Evolutionary conservation across 23 tunicate species (phyloP), one percentile per base, ranked within the genome.

Genomic region (Pegea sp.): DNA sequence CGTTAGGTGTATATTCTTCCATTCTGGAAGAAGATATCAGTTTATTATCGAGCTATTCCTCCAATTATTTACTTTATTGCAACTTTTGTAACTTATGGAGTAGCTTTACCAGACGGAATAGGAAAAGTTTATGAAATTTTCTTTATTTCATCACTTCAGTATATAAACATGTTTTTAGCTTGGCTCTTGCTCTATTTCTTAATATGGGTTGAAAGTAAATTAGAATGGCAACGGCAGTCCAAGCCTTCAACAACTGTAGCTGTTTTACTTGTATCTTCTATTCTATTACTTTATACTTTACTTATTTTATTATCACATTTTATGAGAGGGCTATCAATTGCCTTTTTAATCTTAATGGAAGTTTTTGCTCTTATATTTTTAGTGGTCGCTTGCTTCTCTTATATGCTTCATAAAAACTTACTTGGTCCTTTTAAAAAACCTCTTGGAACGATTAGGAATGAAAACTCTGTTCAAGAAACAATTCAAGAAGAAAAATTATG

Each of bases 11-110:
- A 38, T 64, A 58, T 84, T 43, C 53, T 89, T 29, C 98, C 98
- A 28, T 65, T 89, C 48, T 89, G 98, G 98, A 70, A 62, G 48
- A 73, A 66, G 33, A 63, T 89, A 16, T 65, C 88, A 18, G 64
- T 81, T 2, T 89, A 60, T 54, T 78, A 61, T 54, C 90, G 96
- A 23, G 29, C 69, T 29, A 69, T 87, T 30, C 96, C 96, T 2
- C 46, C 46, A 16, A 38, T 38, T 8, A 38, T 38, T 16, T 19
- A n/a, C 24, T 51, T 51, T 19, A 19, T 16, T 11, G 23, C 24
- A 11, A n/a, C 24, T 19, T 51, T 22, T 8, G 56, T 11, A 7
- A 22, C 8, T 8, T 56, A 27, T 48, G 33, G 28, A 7, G 51
- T 20, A 8, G 46, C 46, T 38, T 38, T 38, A 38, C 13, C 16